Percentiles rank a stretch among this genome's conserved stretches.
Evolutionary conservation across 2,888 invertebrate genomes (phyloP).

Genomic region (Helicoverpa assulta): DNA sequence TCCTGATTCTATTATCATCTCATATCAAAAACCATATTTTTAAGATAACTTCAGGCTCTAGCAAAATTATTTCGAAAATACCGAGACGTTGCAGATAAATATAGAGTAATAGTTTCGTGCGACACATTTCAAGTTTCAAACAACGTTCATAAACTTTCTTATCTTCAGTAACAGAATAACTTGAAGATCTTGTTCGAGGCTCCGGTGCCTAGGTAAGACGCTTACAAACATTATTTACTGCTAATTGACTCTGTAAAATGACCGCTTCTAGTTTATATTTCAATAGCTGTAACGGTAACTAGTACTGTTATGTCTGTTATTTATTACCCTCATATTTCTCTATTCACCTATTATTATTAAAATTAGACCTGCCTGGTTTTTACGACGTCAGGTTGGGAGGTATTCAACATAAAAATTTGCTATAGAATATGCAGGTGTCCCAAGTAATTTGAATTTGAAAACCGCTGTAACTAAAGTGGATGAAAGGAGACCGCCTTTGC

Average conservation of each 20-base stretch:
- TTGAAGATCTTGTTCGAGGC: slow-evolving; percentile 46
- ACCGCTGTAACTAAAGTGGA: not conserved
- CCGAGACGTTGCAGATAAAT: not conserved
- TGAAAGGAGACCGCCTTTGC: slow-evolving; percentile 1
- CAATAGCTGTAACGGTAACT: slow-evolving; percentile 58
- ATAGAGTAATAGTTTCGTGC: slow-evolving; percentile 10
- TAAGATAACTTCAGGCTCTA: no score
- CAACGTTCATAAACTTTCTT: slow-evolving; percentile 39
- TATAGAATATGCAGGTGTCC: slow-evolving; percentile 1
- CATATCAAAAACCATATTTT: no score
- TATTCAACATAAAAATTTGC: slow-evolving; percentile 23
- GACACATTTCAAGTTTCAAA: slow-evolving; percentile 25
- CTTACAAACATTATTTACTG: slow-evolving; percentile 62
- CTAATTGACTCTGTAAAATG: slow-evolving; percentile 61
- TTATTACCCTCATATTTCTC: slow-evolving; percentile 57
- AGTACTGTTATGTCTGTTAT: slow-evolving; percentile 53
- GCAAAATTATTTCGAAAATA: no score
- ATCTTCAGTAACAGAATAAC: slow-evolving; percentile 47
- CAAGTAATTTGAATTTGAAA: slow-evolving; percentile 20
- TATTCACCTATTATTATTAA: slow-evolving; percentile 59
- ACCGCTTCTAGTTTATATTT: slow-evolving; percentile 56
- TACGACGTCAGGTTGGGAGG: slow-evolving; percentile 23
- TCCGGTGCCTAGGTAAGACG: slow-evolving; percentile 39
- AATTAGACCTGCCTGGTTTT: slow-evolving; percentile 44
- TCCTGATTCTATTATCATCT: no score